Base-by-base conservation (phyloP, 2,888 invertebrate species). In the Heliconius ethilla region DNA sequence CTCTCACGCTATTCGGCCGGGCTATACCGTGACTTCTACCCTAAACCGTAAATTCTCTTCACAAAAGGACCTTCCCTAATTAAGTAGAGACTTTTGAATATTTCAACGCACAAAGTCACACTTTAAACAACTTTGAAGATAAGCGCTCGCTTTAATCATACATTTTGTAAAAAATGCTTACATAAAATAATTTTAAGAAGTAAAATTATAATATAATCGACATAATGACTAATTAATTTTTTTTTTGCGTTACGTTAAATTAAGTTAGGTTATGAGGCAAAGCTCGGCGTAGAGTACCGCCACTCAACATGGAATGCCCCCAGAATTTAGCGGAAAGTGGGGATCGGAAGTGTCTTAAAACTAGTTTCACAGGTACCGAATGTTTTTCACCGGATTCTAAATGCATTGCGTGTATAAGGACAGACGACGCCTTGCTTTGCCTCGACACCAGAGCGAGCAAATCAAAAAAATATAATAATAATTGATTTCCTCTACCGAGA, bases 1-100 rank as follows among this genome's bases (percentile, higher is more conserved):
- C 87, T 87, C 83, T 84, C 87, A 86, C 86, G 86, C 83, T 79
- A 83, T 84, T 86, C 85, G 81, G 86, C 83, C 84, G 87, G 85
- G 85, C 88, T 86, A 85, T 86, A 85, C 87, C 86, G 85, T 89
- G 90, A 89, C 88, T 90, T 88, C 85, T 51, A 70, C 70, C 76
- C 76, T 72, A 37, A 40, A 27, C 55, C 77, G 67, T 77, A 77
- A 77, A 77, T 75, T 74, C 27, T 74, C 73, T 67, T 73, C 77
- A 77, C 73, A 59, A 70, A 66, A 65, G 74, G 45, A 45, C 74
- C 63, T 45, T 37, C 59, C 70, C 73, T 67, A 77, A 77, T 77
- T 77, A 73, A 77, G 55, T 66, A 37, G 72, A 63, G 45, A 76
- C 51, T 72, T 72, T 76, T 70, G 72, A 76, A 72, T 76, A 72